Evolutionary conservation across 2,797 vertebrate species (phyloP).

Genomic region (Clarias fuscus): DNA sequence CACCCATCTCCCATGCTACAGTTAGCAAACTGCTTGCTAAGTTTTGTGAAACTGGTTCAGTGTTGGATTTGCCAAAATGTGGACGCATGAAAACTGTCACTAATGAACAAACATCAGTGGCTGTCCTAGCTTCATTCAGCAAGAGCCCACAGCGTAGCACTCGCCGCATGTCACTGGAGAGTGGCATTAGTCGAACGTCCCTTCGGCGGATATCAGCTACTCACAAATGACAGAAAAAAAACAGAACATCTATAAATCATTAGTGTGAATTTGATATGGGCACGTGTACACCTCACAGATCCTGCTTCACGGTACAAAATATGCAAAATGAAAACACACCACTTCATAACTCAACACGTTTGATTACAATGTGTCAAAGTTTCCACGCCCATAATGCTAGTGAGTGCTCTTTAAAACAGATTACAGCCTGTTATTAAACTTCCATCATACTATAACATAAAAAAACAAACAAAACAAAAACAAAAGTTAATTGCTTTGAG

Average conservation of each 20-base stretch:
- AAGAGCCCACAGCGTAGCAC: no score
- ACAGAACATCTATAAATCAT: not conserved
- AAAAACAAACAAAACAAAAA: conserved; percentile 12
- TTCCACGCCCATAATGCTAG: not conserved
- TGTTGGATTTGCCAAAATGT: no score
- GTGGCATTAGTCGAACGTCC: no score
- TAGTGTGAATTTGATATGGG: not conserved
- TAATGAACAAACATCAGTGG: no score
- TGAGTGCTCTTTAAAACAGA: conserved; percentile 20
- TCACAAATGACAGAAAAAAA: no score
- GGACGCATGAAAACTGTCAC: no score
- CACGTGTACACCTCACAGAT: not conserved
- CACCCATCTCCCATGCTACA: no score
- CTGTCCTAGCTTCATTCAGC: no score
- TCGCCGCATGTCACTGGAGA: no score
- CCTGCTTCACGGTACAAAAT: not conserved
- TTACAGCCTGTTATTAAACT: conserved; percentile 44
- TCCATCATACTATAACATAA: conserved; percentile 40
- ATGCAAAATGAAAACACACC: conserved; percentile 3
- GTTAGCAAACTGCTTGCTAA: no score
- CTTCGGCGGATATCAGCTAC: no score
- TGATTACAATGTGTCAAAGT: not conserved
- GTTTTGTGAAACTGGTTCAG: no score
- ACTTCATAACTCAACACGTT: not conserved
- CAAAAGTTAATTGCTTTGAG: conserved; percentile 33